Evolutionary conservation across 2,797 vertebrate genomes (phyloP), one percentile per base, ranked within the genome.

Genomic region (Aplochiton taeniatus): DNA sequence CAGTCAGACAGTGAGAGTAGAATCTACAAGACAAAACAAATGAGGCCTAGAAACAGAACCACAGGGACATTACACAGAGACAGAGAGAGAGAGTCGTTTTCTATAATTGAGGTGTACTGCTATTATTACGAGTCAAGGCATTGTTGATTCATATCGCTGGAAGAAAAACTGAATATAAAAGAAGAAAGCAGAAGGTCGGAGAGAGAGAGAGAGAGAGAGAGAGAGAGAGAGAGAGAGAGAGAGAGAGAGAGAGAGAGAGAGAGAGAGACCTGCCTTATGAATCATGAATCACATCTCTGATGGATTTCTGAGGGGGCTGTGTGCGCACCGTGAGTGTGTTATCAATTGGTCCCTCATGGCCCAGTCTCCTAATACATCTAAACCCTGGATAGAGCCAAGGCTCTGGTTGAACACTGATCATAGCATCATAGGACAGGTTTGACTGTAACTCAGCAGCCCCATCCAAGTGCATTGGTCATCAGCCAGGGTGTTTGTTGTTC

Each of bases 381-480:
- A 70, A 45, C 31, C 31, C 31, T 31, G 31, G 31, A 31, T 31
- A 31, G 1, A 3, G 68, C 59, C 72, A 70, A 75, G 63, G 54
- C 48, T 31, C 4, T 50, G 43, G 9, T 12, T 4, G 46, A 48
- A 45, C 46, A 60, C 49, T 5, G 63, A 70, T 74, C 54, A n/a
- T 72, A 54, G 63, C 49, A 72, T 66, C 61, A 2, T 31, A 6
- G 31, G 31, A 2, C 31, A 31, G 70, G 72, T 66, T 69, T 58
- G 74, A 63, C 60, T 72, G 73, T 43, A 58, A 66, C 68, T 80
- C 72, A 56, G 74, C 58, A 41, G 83, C 55, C 64, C 73, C 62
- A 47, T 80, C 57, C 48, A 16, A 75, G 78, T 82, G 74, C 41
- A 79, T 66, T 84, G 77, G 70, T 75, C 85, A 79, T 85, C 77